These are phyloP conservation scores for Athene noctua DNA, from an alignment of 2,113 vertebrate species.

Conservation along the genomic window DNA sequence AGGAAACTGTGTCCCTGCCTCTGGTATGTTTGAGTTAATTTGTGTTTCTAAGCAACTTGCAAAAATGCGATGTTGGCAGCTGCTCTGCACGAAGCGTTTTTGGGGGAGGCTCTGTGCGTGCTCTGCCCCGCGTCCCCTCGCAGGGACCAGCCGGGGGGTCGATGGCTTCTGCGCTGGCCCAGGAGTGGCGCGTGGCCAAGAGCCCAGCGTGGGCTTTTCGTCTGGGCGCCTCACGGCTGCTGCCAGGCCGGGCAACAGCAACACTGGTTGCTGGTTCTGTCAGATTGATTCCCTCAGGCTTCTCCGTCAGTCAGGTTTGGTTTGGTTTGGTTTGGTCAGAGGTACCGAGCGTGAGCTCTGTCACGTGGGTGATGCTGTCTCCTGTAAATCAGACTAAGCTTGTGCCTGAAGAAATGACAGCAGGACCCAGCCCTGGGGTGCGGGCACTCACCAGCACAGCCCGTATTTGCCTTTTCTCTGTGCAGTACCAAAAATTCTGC, in stretches of 20 bases:
- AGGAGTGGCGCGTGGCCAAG: not conserved
- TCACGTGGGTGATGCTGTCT: not conserved
- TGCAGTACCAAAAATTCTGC: not conserved
- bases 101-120: not conserved
- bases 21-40: not conserved
- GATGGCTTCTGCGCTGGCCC: not conserved
- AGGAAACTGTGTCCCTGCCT: not conserved
- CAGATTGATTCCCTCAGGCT: not conserved
- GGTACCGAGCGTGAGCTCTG: not conserved
- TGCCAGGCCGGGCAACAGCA: not conserved
- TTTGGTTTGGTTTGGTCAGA: not conserved
- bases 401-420: not conserved
- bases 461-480: not conserved
- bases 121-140: not conserved
- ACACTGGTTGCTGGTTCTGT: not conserved
- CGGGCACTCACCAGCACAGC: not conserved
- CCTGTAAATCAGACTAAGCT: not conserved
- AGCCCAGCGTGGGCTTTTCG: not conserved
- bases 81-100: not conserved
- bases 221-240: not conserved
- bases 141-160: fast-evolving
- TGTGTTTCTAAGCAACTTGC: slow-evolving; percentile 31
- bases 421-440: not conserved
- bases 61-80: not conserved
- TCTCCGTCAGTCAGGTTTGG: not conserved